phyloP scores from a whole-genome alignment of 1,140 invertebrate species.

The Drosophila nigromelanica region DNA sequence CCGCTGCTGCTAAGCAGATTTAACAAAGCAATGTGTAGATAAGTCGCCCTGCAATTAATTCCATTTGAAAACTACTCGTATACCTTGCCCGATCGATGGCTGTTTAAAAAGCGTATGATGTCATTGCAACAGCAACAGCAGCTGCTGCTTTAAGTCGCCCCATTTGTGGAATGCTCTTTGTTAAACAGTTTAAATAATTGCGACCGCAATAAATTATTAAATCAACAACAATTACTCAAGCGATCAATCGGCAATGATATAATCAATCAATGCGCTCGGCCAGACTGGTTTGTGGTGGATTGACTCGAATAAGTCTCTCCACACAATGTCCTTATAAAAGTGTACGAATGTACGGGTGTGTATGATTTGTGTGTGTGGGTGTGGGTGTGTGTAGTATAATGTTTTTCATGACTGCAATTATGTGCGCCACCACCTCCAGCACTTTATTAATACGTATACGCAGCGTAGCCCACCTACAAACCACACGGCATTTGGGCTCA shows the following conservation, averaged over 20 bases:
- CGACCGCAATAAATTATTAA: slow-evolving; percentile 74
- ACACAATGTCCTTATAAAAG: slow-evolving; percentile 14
- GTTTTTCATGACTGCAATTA: slow-evolving; percentile 76
- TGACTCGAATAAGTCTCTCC: slow-evolving; percentile 42
- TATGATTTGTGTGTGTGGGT: background rate
- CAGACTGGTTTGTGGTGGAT: slow-evolving; percentile 23
- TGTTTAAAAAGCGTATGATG: slow-evolving; percentile 46
- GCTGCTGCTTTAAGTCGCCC: slow-evolving; percentile 3
- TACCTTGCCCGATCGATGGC: slow-evolving; percentile 32
- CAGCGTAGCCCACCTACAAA: slow-evolving; percentile 35
- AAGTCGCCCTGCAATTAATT: slow-evolving; percentile 52
- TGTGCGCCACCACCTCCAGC: slow-evolving; percentile 29
- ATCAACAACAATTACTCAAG: slow-evolving; percentile 77
- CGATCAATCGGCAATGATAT: slow-evolving; percentile 52
- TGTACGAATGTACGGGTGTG: slow-evolving; percentile 2
- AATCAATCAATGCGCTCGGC: slow-evolving; percentile 65
- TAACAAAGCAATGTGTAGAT: slow-evolving; percentile 59
- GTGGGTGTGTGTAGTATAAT: slow-evolving; percentile 60
- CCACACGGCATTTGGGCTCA: slow-evolving; percentile 43
- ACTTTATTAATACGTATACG: slow-evolving; percentile 59
- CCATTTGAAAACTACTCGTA: slow-evolving; percentile 19
- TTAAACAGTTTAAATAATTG: slow-evolving; percentile 71
- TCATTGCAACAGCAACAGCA: slow-evolving; percentile 43
- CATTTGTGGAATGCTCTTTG: slow-evolving; percentile 10
- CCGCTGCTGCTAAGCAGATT: slow-evolving; percentile 54